phyloP scores from a whole-genome alignment of 2,797 vertebrate species.

The Leontocebus nigricollis region DNA sequence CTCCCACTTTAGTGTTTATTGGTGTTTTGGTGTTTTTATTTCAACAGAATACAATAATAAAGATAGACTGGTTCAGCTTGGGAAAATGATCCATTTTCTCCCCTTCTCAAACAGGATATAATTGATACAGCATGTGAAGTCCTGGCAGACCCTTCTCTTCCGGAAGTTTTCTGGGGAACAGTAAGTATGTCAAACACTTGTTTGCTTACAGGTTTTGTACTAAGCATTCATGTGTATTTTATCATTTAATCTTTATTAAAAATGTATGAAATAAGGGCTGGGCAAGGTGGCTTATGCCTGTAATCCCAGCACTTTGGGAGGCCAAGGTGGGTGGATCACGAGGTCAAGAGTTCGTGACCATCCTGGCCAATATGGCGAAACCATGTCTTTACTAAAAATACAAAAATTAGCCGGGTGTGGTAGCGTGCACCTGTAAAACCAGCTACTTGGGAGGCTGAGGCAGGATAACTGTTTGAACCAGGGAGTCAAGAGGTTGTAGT shows the following conservation, averaged over 20 bases:
- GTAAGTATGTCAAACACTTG: constrained; percentile 85
- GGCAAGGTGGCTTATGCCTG: too few species aligned
- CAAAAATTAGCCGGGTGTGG: too few species aligned
- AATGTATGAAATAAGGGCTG: not conserved
- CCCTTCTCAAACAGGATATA: constrained; percentile 85
- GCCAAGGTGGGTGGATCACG: too few species aligned
- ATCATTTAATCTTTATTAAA: not conserved
- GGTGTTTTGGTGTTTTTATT: constrained; percentile 36
- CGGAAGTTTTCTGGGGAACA: constrained; percentile 98
- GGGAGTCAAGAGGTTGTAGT: too few species aligned
- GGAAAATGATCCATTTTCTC: not conserved
- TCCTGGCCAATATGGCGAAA: too few species aligned
- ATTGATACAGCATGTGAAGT: constrained; percentile 97
- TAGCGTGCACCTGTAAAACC: too few species aligned
- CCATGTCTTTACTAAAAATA: too few species aligned
- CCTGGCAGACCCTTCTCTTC: constrained; percentile 93
- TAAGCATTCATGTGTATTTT: not conserved
- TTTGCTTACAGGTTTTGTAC: not conserved
- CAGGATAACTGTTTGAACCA: too few species aligned
- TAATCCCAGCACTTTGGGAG: too few species aligned
- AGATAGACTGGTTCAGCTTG: not conserved
- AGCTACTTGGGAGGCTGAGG: too few species aligned
- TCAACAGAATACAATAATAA: not conserved
- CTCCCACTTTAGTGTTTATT: not conserved
- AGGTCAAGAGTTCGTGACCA: too few species aligned